Conservation (phyloP, 2,113 vertebrate species). For the Esox niger region DNA sequence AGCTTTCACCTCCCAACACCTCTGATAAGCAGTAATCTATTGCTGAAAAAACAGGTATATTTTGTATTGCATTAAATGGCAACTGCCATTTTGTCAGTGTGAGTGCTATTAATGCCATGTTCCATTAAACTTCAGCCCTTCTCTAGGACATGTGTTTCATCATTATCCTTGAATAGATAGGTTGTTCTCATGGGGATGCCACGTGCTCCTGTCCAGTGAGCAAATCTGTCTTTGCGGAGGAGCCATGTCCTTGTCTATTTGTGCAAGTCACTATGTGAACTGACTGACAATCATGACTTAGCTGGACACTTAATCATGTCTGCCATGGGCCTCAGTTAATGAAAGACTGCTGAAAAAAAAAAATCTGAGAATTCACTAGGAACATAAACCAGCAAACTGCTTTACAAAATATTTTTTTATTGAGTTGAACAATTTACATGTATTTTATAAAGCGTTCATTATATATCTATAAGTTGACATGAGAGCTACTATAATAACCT, state of each 20-base stretch:
- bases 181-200: too few relatives aligned
- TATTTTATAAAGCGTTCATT: too few relatives aligned
- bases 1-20: too few relatives aligned
- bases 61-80: slow-evolving; percentile 26
- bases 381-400: too few relatives aligned
- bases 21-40: too few relatives aligned
- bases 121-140: slow-evolving; percentile 60
- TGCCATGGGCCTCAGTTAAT: slow-evolving; percentile 35
- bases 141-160: slow-evolving; percentile 62
- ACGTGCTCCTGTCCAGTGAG: slow-evolving; percentile 43
- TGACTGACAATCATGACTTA: slow-evolving; percentile 60
- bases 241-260: slow-evolving; percentile 66
- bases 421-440: too few relatives aligned
- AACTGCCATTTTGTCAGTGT: slow-evolving; percentile 41
- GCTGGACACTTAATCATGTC: slow-evolving; percentile 49
- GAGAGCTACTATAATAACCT: too few relatives aligned
- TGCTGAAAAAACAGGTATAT: background rate
- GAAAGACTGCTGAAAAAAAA: slow-evolving; percentile 29
- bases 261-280: slow-evolving; percentile 67
- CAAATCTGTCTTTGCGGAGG: slow-evolving; percentile 49
- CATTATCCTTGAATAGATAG: slow-evolving; percentile 59
- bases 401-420: too few relatives aligned
- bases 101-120: slow-evolving; percentile 42
- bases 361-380: background rate
- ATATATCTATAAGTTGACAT: background rate